These are phyloP conservation scores for Cherax destructor DNA, from an alignment of 1,140 invertebrate species.

Conservation along the genomic window DNA sequence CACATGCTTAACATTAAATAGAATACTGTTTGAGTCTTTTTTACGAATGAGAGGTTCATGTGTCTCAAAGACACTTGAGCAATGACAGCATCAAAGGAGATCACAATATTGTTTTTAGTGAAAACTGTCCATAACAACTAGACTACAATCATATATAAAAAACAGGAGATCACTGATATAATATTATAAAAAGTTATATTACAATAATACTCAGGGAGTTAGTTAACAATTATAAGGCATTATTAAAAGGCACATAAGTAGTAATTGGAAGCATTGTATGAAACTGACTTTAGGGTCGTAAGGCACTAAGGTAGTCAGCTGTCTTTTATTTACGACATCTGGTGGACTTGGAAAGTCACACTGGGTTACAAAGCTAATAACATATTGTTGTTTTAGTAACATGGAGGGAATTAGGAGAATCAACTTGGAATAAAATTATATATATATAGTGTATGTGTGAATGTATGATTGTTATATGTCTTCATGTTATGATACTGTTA, in stretches of 20 bases:
- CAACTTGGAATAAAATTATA: slow-evolving; percentile 29
- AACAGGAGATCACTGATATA: slow-evolving; percentile 38
- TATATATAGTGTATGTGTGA: too few species aligned
- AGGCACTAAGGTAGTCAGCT: slow-evolving; percentile 6
- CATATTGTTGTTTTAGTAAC: slow-evolving; percentile 27
- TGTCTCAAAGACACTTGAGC: slow-evolving; percentile 46
- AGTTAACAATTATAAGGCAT: slow-evolving; percentile 64
- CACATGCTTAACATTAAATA: slow-evolving; percentile 51
- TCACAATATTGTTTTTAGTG: slow-evolving; percentile 18
- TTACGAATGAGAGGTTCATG: slow-evolving; percentile 31
- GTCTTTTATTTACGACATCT: background rate
- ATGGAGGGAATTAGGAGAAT: slow-evolving; percentile 33
- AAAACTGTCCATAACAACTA: slow-evolving; percentile 58
- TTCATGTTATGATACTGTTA: slow-evolving; percentile 41
- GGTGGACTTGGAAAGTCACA: background rate
- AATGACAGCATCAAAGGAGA: slow-evolving; percentile 34
- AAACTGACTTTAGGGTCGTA: background rate
- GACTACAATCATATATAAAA: slow-evolving; percentile 27
- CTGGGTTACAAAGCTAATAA: slow-evolving; percentile 45
- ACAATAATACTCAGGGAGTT: slow-evolving; percentile 35
- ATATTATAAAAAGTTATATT: slow-evolving; percentile 7
- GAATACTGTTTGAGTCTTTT: slow-evolving; percentile 67
- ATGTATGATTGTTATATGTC: background rate
- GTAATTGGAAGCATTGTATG: slow-evolving; percentile 52
- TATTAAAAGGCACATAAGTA: slow-evolving; percentile 61